Base-by-base conservation (phyloP, 2,797 vertebrate species). In the Limnodromus scolopaceus region DNA sequence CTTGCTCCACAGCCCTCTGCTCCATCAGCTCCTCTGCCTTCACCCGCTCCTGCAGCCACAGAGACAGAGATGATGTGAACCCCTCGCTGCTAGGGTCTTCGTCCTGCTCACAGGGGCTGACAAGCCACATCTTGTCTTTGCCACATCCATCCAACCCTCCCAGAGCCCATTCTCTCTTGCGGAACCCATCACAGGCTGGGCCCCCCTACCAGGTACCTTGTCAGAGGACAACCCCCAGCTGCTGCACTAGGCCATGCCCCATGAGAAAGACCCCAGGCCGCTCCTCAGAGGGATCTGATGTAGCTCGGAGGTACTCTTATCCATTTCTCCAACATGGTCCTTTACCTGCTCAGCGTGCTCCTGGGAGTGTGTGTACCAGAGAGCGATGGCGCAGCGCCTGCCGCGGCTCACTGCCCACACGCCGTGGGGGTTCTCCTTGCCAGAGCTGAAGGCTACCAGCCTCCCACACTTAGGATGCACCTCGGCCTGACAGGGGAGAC, bases 301-400 rank as follows among this genome's bases (percentile, higher is more conserved):
- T 45, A 19, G 5, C 71, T 57, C 54, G n/a, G 66, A 92, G n/a
- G 49, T 20, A 11, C 46, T 43, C 6, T 1, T 6, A 32, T 10
- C 49, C 12, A 1, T 30, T 83, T 86, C 94, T 38, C 65, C 74
- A 79, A 46, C 41, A 10, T 0, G 3, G 38, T 5, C 27, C 54
- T 55, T 98, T 96, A 99, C 99, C 99, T 99, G 99, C 96, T 99
- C 99, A 28, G 98, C 98, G 34, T 99, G 99, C 71, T 98, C 98
- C 60, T 95, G 98, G 36, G 99, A 99, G 83, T 98, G 99, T 0
- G 99, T 99, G 95, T 99, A 99, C 99, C 99, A 99, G 79, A 99
- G 98, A 0, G 99, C 99, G 39, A 99, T 63, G 13, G 99, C 98
- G 3, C 99, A 99, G 87, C 99, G 98, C 55, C 98, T 98, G 8